A percentile compares a stretch with the other conserved stretches of the same genome.
These are phyloP conservation scores for Bucorvus abyssinicus DNA, from an alignment of 2,797 vertebrate species.

Conservation along the genomic window DNA sequence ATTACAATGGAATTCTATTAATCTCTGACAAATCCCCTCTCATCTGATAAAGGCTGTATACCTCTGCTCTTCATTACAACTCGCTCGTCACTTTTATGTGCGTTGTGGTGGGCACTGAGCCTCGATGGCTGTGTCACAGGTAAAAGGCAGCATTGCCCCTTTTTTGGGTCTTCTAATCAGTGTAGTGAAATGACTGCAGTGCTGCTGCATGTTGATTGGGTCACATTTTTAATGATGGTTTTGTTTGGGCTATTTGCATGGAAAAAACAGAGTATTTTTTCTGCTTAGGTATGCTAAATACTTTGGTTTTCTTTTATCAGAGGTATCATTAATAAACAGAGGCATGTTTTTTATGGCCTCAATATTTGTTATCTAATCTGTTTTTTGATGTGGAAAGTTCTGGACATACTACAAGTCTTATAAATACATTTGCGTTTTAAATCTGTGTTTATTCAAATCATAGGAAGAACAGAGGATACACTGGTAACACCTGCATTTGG, in stretches of 20 bases:
- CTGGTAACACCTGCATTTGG: not conserved
- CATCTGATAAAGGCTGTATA: slow-evolving; percentile 66
- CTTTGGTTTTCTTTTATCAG: not conserved
- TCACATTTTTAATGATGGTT: not conserved
- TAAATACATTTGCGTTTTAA: not conserved
- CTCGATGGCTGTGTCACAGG: not conserved
- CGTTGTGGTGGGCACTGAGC: not conserved
- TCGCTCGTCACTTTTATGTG: not conserved
- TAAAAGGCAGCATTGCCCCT: not conserved
- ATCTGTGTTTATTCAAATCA: not conserved
- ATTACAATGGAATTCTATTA: slow-evolving; percentile 70
- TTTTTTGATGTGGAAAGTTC: not conserved
- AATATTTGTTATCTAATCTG: not conserved
- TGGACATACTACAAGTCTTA: not conserved
- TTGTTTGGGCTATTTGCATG: not conserved
- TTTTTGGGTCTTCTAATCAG: not conserved
- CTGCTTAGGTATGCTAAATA: not conserved
- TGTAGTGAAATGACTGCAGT: not conserved
- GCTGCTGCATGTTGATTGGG: not conserved
- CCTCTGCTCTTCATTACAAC: slow-evolving; percentile 56
- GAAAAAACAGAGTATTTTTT: not conserved
- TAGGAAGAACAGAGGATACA: not conserved
- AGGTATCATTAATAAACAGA: not conserved
- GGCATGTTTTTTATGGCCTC: not conserved
- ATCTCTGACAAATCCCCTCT: slow-evolving; percentile 68